Base-by-base conservation (phyloP, 2,113 vertebrate species). In the Thalassoma bifasciatum region DNA sequence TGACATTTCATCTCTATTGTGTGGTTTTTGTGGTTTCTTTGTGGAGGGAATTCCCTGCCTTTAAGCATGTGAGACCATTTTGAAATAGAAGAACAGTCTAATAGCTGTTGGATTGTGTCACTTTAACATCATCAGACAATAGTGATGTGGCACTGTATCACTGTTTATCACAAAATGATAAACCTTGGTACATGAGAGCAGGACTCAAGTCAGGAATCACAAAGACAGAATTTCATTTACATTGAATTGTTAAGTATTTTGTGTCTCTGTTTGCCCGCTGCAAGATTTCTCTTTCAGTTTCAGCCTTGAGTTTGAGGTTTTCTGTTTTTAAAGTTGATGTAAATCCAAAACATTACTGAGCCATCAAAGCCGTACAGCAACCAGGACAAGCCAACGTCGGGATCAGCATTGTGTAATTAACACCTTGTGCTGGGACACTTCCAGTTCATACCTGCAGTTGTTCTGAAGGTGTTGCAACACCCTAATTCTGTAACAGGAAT, bases 361-460 rank as follows among this genome's bases (percentile, higher is more conserved):
- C 13, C 5, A 34, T 58, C 49, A 51, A 59, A 26, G 36, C 8
- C 2, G 52, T 0, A 12, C 13, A 12, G 17, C 60, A 52, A 59
- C 36, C 51, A 47, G 1, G 59, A 44, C 22, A 59, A 2, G 11
- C 24, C 11, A 77, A 44, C 26, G 6, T 19, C 11, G 21, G 16
- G 23, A 22, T 12, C 12, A 11, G 21, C 57, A 22, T 37, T 62
- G 44, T 58, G 26, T 38, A 36, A 58, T 59, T 40, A 21, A 44
- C 36, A 22, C 37, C 56, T 52, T 65, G 36, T 30, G 65, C 44
- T 21, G 19, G 7, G 13, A 2, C 51, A 37, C 6, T 56, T 69
- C 23, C 34, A 19, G 60, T 24, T 75, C 42, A 77, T 57, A 38
- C 65, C 81, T 79, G 38, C 11, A 38, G 0, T 34, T 36, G 1